Evolutionary conservation across 92 coral and sea anemone species (phyloP).

Genomic region (Zoanthus sansibaricus): DNA sequence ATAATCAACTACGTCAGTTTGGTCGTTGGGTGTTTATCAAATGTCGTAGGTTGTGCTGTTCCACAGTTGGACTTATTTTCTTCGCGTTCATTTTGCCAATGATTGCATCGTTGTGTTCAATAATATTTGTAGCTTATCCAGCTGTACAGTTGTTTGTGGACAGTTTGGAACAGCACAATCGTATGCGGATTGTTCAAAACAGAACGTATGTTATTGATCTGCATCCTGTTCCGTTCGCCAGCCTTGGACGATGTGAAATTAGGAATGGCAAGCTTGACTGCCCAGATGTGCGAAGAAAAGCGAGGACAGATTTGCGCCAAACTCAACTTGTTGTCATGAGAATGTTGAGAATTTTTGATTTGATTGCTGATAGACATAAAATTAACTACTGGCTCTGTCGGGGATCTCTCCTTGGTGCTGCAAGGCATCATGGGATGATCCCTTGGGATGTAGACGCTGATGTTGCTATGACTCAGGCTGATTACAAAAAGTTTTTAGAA

Average conservation of each 20-base stretch:
- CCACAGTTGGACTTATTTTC: not conserved
- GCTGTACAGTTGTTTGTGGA: constrained; percentile 28
- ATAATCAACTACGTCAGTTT: not conserved
- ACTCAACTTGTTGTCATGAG: constrained; percentile 63
- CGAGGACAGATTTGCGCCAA: constrained; percentile 50
- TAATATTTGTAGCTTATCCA: constrained; percentile 44
- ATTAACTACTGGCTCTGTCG: constrained; percentile 69
- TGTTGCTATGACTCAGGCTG: constrained; percentile 64
- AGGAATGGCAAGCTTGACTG: constrained; percentile 46
- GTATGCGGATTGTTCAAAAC: not conserved
- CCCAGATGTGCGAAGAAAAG: constrained; percentile 67
- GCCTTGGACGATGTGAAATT: constrained; percentile 44
- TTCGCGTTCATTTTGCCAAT: constrained; percentile 16
- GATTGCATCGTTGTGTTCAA: constrained; percentile 20
- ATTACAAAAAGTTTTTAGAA: constrained; percentile 69
- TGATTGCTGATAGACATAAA: constrained; percentile 68
- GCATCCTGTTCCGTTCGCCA: constrained; percentile 32
- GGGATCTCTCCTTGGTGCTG: constrained; percentile 81
- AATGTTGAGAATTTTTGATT: constrained; percentile 68
- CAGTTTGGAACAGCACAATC: constrained; percentile 7
- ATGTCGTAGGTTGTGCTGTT: constrained; percentile 32
- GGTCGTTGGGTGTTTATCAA: constrained; percentile 27
- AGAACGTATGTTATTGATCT: constrained; percentile 13
- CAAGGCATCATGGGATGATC: constrained; percentile 76
- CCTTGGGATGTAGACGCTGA: constrained; percentile 88